A percentile compares a stretch with the other conserved stretches of the same genome.
phyloP scores from a whole-genome alignment of 2,888 invertebrate species.

The Vanessa cardui region DNA sequence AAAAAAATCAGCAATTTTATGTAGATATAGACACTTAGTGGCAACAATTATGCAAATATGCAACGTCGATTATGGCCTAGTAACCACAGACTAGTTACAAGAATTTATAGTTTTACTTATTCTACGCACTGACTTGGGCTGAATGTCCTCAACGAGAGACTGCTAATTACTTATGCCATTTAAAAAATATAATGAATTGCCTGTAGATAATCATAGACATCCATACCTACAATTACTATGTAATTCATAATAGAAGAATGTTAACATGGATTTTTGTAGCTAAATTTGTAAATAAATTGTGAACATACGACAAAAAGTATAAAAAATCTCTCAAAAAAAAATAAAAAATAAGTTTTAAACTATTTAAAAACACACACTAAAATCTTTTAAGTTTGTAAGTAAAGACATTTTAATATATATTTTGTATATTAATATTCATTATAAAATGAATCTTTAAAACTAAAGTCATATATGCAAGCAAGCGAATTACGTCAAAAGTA shows the following conservation, averaged over 20 bases:
- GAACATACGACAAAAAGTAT: slow-evolving; percentile 5
- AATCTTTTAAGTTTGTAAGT: too few relatives aligned
- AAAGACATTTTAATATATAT: too few relatives aligned
- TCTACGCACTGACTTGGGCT: slow-evolving; percentile 29
- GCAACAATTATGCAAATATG: slow-evolving; percentile 79
- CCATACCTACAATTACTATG: slow-evolving; percentile 25
- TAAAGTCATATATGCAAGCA: slow-evolving; percentile 48
- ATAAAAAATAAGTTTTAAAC: too few relatives aligned
- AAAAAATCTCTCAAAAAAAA: not conserved
- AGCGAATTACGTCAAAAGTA: slow-evolving; percentile 62
- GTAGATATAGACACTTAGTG: slow-evolving; percentile 77
- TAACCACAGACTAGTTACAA: slow-evolving; percentile 71
- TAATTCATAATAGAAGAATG: slow-evolving; percentile 9
- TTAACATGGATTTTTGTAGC: slow-evolving; percentile 25
- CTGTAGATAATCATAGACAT: slow-evolving; percentile 25
- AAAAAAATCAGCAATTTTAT: slow-evolving; percentile 79
- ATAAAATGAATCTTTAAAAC: slow-evolving; percentile 1
- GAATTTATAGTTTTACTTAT: slow-evolving; percentile 63
- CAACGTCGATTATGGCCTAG: slow-evolving; percentile 73
- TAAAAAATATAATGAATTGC: slow-evolving; percentile 36
- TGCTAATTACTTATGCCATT: slow-evolving; percentile 49
- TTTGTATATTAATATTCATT: not conserved
- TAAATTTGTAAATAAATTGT: slow-evolving; percentile 1
- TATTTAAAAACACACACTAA: too few relatives aligned
- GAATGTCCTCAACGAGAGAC: slow-evolving; percentile 50